Evolutionary conservation across 2,888 invertebrate species (phyloP).

Genomic region (Stenolophus ochropezus): DNA sequence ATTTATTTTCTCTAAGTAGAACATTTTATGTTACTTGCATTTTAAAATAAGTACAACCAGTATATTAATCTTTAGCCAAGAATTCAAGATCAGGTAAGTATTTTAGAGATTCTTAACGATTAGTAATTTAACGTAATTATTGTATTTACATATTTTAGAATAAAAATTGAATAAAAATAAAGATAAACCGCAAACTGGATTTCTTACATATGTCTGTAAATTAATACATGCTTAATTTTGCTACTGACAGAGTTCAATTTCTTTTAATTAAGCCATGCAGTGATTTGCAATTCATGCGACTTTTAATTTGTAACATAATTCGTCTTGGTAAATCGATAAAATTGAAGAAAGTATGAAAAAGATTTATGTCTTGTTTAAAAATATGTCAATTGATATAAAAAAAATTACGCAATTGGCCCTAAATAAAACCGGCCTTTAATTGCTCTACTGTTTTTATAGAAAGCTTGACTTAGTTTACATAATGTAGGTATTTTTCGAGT

Average conservation of each 20-base stretch:
- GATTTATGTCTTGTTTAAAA: neutral
- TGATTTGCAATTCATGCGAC: neutral
- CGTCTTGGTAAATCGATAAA: neutral
- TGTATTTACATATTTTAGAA: too few species aligned
- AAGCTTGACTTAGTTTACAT: neutral
- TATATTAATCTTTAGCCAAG: too few species aligned
- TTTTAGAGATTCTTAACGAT: too few species aligned
- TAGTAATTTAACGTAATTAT: too few species aligned
- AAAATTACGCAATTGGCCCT: neutral
- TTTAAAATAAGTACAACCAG: too few species aligned
- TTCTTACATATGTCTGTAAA: neutral
- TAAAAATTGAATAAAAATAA: too few species aligned
- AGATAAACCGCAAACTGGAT: neutral
- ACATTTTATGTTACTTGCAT: too few species aligned
- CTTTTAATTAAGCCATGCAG: neutral
- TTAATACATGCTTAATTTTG: neutral
- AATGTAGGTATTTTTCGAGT: too few species aligned
- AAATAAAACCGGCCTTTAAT: constrained; percentile 19
- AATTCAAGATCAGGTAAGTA: too few species aligned
- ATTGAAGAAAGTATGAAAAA: neutral
- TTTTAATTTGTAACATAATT: neutral
- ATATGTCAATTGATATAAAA: constrained; percentile 6
- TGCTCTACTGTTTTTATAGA: neutral
- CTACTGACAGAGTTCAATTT: neutral
- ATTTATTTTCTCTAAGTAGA: too few species aligned